Conservation (phyloP, 2,888 invertebrate species). For the Atrina japonica region DNA sequence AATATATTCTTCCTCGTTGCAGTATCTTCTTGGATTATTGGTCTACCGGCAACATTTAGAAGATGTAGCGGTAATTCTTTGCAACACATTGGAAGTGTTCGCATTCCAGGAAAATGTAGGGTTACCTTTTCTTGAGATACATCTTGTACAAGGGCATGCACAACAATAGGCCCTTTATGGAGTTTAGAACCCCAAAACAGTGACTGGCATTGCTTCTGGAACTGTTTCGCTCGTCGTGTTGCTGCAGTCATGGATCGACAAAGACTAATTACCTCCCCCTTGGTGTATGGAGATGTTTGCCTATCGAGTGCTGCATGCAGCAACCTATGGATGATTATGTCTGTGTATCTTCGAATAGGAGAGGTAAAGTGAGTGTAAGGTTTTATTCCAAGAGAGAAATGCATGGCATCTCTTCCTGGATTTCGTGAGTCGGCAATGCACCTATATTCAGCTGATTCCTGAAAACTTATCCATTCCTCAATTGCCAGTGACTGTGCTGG, state of each 20-base stretch:
- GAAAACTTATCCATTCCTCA: constrained; percentile 57
- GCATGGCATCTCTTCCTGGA: constrained; percentile 38
- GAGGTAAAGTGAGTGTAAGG: constrained; percentile 49
- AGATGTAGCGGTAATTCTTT: constrained; percentile 51
- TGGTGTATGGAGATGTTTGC: constrained; percentile 47
- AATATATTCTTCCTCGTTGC: constrained; percentile 37
- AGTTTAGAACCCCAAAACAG: constrained; percentile 51
- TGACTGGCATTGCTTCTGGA: constrained; percentile 51
- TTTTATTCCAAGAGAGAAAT: constrained; percentile 56
- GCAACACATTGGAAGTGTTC: constrained; percentile 38
- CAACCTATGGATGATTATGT: constrained; percentile 52
- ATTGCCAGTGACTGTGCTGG: constrained; percentile 48
- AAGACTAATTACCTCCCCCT: constrained; percentile 50
- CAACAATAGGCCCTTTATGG: constrained; percentile 42
- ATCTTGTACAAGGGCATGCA: constrained; percentile 48
- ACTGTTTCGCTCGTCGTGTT: constrained; percentile 52
- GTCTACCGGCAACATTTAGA: constrained; percentile 49
- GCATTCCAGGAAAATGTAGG: constrained; percentile 51
- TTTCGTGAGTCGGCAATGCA: constrained; percentile 43
- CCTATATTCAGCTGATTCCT: constrained; percentile 50
- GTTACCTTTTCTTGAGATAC: constrained; percentile 52
- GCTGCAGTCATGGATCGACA: constrained; percentile 55
- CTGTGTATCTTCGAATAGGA: constrained; percentile 44
- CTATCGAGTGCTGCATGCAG: constrained; percentile 51
- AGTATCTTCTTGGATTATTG: constrained; percentile 40